Evolutionary conservation across 2,113 vertebrate species (phyloP).

Genomic region (Phaethon lepturus): DNA sequence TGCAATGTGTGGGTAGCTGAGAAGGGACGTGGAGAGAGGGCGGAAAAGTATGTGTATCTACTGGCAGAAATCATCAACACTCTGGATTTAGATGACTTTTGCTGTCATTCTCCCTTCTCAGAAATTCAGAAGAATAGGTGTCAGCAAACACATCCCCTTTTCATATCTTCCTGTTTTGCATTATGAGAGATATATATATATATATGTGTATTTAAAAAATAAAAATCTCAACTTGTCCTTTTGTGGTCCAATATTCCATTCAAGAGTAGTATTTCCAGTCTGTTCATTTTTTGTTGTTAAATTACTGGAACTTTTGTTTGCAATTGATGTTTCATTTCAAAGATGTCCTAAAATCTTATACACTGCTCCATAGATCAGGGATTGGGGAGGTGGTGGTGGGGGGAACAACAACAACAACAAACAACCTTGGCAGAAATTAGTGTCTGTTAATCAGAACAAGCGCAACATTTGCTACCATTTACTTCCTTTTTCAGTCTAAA

Average conservation of each 20-base stretch:
- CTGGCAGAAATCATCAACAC: background rate
- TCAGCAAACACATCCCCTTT: background rate
- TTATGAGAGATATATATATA: background rate
- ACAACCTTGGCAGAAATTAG: background rate
- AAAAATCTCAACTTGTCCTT: background rate
- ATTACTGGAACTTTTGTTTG: background rate
- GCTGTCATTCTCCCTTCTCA: background rate
- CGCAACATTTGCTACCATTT: background rate
- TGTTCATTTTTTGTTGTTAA: background rate
- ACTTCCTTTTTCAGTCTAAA: background rate
- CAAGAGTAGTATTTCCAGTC: background rate
- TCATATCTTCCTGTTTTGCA: background rate
- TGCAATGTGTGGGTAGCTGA: background rate
- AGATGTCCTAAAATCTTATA: background rate
- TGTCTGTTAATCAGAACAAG: background rate
- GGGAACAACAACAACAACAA: too few relatives aligned
- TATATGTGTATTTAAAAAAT: background rate
- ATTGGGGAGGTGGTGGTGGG: too few relatives aligned
- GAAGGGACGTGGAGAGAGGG: background rate
- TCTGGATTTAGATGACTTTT: background rate
- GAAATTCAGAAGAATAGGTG: background rate
- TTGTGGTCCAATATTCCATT: background rate
- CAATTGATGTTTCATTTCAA: background rate
- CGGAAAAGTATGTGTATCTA: background rate
- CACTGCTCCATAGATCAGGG: background rate